These are phyloP conservation scores for Orchesellides sinensis DNA, from an alignment of 2,888 invertebrate species.

Conservation along the genomic window DNA sequence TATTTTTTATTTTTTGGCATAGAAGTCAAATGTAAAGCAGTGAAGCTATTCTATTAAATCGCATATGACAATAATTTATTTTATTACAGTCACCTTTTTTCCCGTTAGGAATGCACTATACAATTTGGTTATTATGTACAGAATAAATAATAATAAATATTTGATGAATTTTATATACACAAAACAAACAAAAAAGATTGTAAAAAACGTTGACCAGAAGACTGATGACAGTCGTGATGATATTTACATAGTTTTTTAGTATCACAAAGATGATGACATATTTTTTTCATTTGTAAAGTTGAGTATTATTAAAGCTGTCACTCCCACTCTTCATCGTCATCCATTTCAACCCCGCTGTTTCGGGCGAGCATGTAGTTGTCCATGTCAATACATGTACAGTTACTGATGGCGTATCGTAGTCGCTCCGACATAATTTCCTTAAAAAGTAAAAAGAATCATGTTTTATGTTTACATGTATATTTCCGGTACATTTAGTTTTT, in stretches of 20 bases:
- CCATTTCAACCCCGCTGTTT: slow-evolving; percentile 79
- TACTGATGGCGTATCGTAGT: slow-evolving; percentile 82
- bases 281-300: too few species aligned
- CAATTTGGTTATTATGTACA: too few species aligned
- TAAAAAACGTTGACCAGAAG: background rate
- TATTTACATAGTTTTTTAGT: background rate
- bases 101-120: too few species aligned
- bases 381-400: slow-evolving; percentile 84
- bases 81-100: too few species aligned
- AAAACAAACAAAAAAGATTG: background rate
- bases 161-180: background rate
- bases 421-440: slow-evolving; percentile 81
- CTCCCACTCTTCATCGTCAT: slow-evolving; percentile 78
- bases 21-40: background rate
- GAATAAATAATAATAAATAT: background rate
- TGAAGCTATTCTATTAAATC: background rate
- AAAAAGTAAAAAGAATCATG: slow-evolving; percentile 23
- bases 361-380: slow-evolving; percentile 84
- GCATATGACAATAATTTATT: background rate
- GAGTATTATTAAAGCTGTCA: background rate
- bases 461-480: too few species aligned
- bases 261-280: background rate
- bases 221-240: background rate
- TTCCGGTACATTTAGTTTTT: too few species aligned
- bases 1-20: background rate